Conservation (phyloP, 2,888 invertebrate genomes). For the Silvanus unidentatus region DNA sequence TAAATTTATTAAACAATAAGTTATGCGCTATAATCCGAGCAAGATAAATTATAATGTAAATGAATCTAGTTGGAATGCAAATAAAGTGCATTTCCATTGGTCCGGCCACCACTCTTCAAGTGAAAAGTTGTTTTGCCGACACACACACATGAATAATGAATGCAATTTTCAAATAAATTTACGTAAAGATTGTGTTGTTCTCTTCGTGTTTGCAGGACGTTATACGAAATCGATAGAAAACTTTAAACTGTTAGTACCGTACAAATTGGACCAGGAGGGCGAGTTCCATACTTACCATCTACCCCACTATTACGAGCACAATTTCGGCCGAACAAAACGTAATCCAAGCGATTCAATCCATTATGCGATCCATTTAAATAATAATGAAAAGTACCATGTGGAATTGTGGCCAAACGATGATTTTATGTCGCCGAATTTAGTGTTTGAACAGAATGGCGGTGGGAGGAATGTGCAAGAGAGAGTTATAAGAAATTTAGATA, state of each 20-base stretch:
- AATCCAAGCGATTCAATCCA: constrained; percentile 32
- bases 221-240: constrained; percentile 48
- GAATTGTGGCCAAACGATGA: constrained; percentile 50
- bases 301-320: constrained; percentile 45
- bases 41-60: no score
- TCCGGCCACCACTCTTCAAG: no score
- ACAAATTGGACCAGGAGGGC: constrained; percentile 43
- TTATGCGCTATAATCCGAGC: no score
- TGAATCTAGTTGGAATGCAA: no score
- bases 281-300: constrained; percentile 46
- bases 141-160: no score
- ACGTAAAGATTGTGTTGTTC: constrained; percentile 15
- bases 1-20: no score
- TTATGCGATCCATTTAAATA: constrained; percentile 38
- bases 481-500: constrained; percentile 28
- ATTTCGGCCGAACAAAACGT: constrained; percentile 18
- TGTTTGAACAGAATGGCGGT: constrained; percentile 37
- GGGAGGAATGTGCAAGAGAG: constrained; percentile 33
- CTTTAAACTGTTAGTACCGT: constrained; percentile 48
- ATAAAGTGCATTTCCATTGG: no score
- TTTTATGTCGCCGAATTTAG: constrained; percentile 46
- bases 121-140: no score
- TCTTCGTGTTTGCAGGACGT: constrained; percentile 41
- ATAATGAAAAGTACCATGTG: constrained; percentile 40
- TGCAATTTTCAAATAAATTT: no score